A percentile compares a stretch with the other conserved stretches of the same genome.
Conservation (phyloP, 2,113 vertebrate genomes). For the Notarius lentiginosus region DNA sequence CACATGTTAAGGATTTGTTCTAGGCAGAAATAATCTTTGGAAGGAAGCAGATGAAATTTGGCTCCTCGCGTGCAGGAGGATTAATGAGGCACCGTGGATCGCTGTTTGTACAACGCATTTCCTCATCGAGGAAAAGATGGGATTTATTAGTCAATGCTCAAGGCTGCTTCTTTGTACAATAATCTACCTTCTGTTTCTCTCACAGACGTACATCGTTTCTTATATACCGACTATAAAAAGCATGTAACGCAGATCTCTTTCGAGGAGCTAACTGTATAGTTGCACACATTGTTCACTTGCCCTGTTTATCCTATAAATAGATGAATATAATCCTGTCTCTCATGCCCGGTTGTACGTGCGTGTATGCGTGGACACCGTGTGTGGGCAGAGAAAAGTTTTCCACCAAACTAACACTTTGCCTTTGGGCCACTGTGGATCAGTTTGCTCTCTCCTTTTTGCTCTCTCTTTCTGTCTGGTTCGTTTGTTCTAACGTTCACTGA, state of each 20-base stretch:
- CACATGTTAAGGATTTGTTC: background rate
- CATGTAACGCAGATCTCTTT: constrained; percentile 42
- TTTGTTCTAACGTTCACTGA: constrained; percentile 44
- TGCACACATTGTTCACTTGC: constrained; percentile 24
- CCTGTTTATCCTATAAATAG: constrained; percentile 31
- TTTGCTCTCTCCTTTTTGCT: background rate
- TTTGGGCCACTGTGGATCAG: constrained; percentile 26
- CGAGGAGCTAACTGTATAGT: constrained; percentile 26
- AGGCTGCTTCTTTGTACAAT: background rate
- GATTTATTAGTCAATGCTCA: background rate
- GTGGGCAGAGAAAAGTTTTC: constrained; percentile 30
- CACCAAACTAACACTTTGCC: constrained; percentile 31
- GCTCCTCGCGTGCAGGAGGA: background rate
- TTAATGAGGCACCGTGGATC: background rate
- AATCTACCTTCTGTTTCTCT: background rate
- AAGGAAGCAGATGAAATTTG: background rate
- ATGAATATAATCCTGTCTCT: constrained; percentile 34
- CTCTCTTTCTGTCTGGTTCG: constrained; percentile 18
- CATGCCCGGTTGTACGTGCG: background rate
- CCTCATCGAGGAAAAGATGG: background rate
- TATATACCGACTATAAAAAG: constrained; percentile 32
- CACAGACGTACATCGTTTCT: constrained; percentile 13
- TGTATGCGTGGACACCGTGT: background rate
- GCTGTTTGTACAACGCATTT: background rate
- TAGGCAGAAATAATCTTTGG: background rate